Conservation (phyloP, 2,797 vertebrate genomes). For the Molossus alvarezi region DNA sequence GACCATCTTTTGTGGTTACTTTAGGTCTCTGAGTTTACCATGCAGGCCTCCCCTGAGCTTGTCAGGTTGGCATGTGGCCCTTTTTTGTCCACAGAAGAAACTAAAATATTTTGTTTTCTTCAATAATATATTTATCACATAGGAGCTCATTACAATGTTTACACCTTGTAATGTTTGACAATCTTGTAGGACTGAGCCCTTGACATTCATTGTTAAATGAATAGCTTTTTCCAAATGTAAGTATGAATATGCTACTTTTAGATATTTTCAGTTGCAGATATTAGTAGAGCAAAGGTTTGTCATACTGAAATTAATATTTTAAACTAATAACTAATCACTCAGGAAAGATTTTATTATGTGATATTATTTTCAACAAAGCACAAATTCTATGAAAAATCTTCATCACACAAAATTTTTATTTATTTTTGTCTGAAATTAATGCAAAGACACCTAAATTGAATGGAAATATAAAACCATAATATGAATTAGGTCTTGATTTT, state of each 20-base stretch:
- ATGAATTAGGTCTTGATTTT: neutral
- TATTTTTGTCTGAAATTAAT: neutral
- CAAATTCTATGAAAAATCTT: neutral
- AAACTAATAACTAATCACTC: neutral
- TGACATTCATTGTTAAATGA: neutral
- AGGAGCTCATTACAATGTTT: neutral
- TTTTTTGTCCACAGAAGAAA: neutral
- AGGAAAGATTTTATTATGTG: neutral
- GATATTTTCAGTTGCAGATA: neutral
- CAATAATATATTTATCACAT: neutral
- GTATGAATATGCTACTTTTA: neutral
- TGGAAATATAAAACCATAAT: slow-evolving; percentile 21
- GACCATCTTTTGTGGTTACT: too few relatives aligned
- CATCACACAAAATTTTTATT: neutral
- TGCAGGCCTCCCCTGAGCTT: too few relatives aligned
- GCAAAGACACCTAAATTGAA: neutral
- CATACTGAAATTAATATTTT: neutral
- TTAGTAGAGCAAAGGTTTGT: neutral
- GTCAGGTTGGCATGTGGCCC: too few relatives aligned
- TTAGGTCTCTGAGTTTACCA: too few relatives aligned
- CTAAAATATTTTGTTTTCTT: neutral
- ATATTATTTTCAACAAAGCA: neutral
- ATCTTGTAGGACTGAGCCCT: neutral
- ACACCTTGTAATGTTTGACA: neutral
- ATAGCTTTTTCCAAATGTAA: neutral